These are phyloP conservation scores for Siderastrea radians DNA, from an alignment of 92 coral and sea anemone genomes.

Conservation along the genomic window DNA sequence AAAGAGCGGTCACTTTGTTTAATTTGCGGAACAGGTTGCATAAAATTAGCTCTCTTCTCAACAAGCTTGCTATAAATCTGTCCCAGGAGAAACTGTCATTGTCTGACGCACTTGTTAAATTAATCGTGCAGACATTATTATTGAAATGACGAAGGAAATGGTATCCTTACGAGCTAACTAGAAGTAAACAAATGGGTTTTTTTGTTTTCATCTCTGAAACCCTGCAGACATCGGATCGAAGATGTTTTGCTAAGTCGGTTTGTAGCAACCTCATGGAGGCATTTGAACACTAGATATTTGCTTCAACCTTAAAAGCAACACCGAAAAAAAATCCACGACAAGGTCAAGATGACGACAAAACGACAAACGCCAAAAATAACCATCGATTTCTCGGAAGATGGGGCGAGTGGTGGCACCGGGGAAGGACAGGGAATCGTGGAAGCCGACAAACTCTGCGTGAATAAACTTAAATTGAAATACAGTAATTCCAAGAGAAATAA, in stretches of 20 bases:
- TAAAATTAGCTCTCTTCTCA: not conserved
- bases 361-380: slow-evolving; percentile 35
- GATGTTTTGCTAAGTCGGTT: not conserved
- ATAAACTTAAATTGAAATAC: slow-evolving; percentile 26
- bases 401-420: not conserved
- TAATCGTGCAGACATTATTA: not conserved
- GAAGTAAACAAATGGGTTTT: slow-evolving; percentile 10
- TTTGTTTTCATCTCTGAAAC: not conserved
- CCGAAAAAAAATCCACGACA: not conserved
- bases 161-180: not conserved
- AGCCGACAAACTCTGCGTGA: slow-evolving; percentile 3
- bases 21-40: slow-evolving; percentile 4
- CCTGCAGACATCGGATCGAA: not conserved
- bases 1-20: slow-evolving; percentile 22
- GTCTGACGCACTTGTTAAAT: slow-evolving; percentile 4
- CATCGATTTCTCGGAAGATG: slow-evolving; percentile 43
- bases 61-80: slow-evolving; percentile 15
- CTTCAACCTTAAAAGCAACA: not conserved
- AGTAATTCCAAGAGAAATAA: slow-evolving; percentile 2
- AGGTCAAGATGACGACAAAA: slow-evolving; percentile 15
- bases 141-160: not conserved
- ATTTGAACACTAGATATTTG: not conserved
- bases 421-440: not conserved
- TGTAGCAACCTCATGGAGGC: not conserved
- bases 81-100: slow-evolving; percentile 45